Evolutionary conservation across 2,888 invertebrate genomes (phyloP), one percentile per base, ranked within the genome.

Genomic region (Drosophila tanythrix): DNA sequence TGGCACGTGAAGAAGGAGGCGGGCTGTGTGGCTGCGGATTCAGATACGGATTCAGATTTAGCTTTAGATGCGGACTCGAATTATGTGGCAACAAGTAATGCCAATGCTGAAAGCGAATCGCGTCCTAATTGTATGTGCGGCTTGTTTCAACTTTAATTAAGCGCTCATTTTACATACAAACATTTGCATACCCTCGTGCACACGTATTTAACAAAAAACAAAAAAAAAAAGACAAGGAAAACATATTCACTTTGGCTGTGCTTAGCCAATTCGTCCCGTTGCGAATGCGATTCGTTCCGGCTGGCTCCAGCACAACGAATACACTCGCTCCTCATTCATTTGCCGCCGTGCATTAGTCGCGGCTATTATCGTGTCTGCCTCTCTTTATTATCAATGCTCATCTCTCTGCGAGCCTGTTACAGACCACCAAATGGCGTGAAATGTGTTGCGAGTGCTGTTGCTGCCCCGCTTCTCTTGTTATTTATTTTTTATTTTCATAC

Each of bases 271-370:
- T 90, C 80, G 89, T 82, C 67, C 65, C 89, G 68, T 62, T 51
- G 70, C 84, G 74, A 86, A 88, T 90, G 86, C 75, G 76, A 88
- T 88, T 88, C 90, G 87, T 79, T 88, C 46, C 75, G 86, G 82
- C 52, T 68, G 18, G n/a, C 52, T 55, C 36, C 55, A 13, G 46
- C 58, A 21, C 64, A 46, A 60, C 63, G 76, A 63, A 50, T 70
- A 31, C 59, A 59, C 64, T 56, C 56, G 31, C 10, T 76, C 78
- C 60, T 55, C 78, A 82, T 74, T 81, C 78, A 80, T 80, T 82
- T 82, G 82, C 82, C 70, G 79, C 82, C 88, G 85, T 89, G 89
- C 82, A 86, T 86, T 86, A 88, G 85, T 89, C 81, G 81, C 90
- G 85, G 85, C 79, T 82, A 82, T 89, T 86, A 86, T 78, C 83